Base-by-base conservation (phyloP, 1,140 invertebrate species). In the Sycophila sp. region DNA sequence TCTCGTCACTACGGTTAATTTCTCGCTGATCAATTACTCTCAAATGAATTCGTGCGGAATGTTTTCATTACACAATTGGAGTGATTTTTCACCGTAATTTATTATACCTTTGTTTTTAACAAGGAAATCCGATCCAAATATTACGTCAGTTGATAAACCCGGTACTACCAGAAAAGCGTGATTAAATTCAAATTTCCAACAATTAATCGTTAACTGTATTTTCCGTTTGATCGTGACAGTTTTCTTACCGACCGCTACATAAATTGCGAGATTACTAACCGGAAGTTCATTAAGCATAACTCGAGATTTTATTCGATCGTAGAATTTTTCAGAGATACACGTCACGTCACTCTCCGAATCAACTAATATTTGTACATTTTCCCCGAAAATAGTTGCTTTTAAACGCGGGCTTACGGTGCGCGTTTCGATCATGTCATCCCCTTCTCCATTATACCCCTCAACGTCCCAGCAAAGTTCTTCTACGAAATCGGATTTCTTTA, bases 321-420 rank as follows among this genome's bases (percentile, higher is more conserved):
- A 73, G 42, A 66, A 75, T 30, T 59, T 45, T 32, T 78, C 72
- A 0, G 76, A 71, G 1, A 75, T 69, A 69, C 76, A 76, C 0
- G 76, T 76, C 1, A 77, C 60, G 8, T 74, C 66, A 28, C 74
- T 70, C 19, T 74, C 76, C 22, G 38, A 60, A 36, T 77, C 71
- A 15, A 59, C 15, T 1, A 59, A 22, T 2, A 15, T 4, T 3
- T n/a, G 3, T 3, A n/a, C 6, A 8, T 5, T 4, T 11, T 19
- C 11, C 4, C 4, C 6, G 15, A 4, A 15, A n/a, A 56, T 28
- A 1, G n/a, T 30, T 1, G 15, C 4, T 15, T 8, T 30, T 17
- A 56, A 4, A n/a, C 30, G 26, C 2, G 53, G 53, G 30, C 53
- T 56, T 6, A 56, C 15, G 2, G 26, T 4, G 6, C 47, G 47